Conservation (phyloP, 2,113 vertebrate genomes). For the Bufo bufo region DNA sequence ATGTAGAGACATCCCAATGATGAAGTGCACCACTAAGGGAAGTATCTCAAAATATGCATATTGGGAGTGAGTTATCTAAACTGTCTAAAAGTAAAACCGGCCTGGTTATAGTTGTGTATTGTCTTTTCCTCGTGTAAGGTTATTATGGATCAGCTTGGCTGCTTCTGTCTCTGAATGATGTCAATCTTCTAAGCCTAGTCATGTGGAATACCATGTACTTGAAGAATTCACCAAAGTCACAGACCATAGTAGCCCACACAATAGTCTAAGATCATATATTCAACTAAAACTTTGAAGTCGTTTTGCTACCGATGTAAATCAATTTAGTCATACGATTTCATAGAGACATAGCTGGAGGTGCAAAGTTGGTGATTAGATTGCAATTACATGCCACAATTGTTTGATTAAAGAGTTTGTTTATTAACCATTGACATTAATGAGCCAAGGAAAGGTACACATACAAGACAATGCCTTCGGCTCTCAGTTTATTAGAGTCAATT, state of each 20-base stretch:
- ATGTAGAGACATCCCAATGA: too few species aligned
- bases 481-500: not conserved
- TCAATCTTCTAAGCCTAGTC: not conserved
- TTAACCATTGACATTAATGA: not conserved
- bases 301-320: not conserved
- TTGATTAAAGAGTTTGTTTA: not conserved
- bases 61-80: too few species aligned
- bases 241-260: not conserved
- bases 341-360: slow-evolving; percentile 20
- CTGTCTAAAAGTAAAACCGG: not conserved
- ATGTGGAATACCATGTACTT: not conserved
- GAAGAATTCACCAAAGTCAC: not conserved
- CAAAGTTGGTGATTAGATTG: not conserved
- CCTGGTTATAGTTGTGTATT: not conserved
- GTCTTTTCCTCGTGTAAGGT: not conserved
- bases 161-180: not conserved
- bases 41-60: too few species aligned
- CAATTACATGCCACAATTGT: not conserved
- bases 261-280: not conserved
- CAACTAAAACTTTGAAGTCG: not conserved
- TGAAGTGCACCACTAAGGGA: too few species aligned
- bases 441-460: not conserved
- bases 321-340: not conserved
- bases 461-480: not conserved
- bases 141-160: not conserved